These are phyloP conservation scores for Rhagium mordax DNA, from an alignment of 2,888 invertebrate species.

Conservation along the genomic window DNA sequence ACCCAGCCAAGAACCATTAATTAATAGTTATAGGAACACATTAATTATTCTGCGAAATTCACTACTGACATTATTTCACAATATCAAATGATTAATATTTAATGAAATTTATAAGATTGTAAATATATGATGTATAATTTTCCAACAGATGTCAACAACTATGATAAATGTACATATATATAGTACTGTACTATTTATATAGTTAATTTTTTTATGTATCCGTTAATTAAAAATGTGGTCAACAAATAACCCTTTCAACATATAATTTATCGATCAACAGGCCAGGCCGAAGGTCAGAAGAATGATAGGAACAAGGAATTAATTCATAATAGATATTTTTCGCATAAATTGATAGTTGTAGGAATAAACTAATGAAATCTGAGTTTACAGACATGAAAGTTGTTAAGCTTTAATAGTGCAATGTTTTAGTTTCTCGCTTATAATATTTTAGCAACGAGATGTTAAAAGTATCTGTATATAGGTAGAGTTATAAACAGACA, in stretches of 20 bases:
- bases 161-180: background rate
- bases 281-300: no score
- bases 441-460: no score
- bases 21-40: background rate
- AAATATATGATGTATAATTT: conserved; percentile 4
- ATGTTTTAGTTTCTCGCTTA: no score
- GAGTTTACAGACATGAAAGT: no score
- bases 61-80: background rate
- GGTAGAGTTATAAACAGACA: no score
- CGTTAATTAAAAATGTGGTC: background rate
- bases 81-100: conserved; percentile 24
- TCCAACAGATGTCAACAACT: background rate
- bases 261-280: background rate
- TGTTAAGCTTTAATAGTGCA: no score
- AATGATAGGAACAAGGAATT: no score
- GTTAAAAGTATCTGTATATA: no score
- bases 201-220: background rate
- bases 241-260: background rate
- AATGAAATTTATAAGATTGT: conserved; percentile 16
- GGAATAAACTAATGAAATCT: no score
- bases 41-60: background rate
- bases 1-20: background rate
- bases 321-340: no score
- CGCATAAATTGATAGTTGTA: no score
- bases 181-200: background rate